A percentile compares a stretch with the other conserved stretches of the same genome.
These are phyloP conservation scores for Colletes latitarsis DNA, from an alignment of 1,140 invertebrate species.

Conservation along the genomic window DNA sequence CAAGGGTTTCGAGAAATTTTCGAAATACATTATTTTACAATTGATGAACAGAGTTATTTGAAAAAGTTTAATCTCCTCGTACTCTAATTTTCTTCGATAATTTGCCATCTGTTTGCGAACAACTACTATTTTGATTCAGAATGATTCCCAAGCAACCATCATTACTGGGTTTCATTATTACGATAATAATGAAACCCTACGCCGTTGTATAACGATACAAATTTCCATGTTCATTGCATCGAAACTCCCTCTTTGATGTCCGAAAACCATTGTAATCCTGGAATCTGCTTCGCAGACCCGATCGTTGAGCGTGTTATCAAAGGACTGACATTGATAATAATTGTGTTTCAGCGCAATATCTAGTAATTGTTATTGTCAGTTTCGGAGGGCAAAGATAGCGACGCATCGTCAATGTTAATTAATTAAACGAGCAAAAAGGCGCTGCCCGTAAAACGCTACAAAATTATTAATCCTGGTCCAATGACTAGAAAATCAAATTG, in stretches of 20 bases:
- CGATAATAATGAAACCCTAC: conserved; percentile 14
- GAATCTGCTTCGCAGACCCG: conserved; percentile 21
- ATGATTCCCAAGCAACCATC: neutral
- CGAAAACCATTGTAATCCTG: conserved; percentile 28
- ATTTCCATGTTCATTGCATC: neutral
- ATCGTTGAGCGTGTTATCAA: conserved; percentile 18
- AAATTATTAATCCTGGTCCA: no score
- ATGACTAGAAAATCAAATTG: neutral
- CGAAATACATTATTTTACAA: no score
- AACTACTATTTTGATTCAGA: neutral
- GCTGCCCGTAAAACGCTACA: neutral
- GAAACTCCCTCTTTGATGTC: conserved; percentile 24
- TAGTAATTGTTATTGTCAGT: neutral
- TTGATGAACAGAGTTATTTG: no score
- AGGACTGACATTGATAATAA: conserved; percentile 20
- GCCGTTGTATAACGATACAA: neutral
- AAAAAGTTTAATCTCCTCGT: no score
- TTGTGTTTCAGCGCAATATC: neutral
- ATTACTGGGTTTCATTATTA: neutral
- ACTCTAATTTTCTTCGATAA: no score
- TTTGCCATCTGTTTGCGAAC: no score
- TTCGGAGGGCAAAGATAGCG: neutral
- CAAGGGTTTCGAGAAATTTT: no score
- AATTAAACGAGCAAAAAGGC: neutral
- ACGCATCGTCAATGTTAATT: neutral